phyloP scores from a whole-genome alignment of 2,888 invertebrate species.

The Litoditis marina region DNA sequence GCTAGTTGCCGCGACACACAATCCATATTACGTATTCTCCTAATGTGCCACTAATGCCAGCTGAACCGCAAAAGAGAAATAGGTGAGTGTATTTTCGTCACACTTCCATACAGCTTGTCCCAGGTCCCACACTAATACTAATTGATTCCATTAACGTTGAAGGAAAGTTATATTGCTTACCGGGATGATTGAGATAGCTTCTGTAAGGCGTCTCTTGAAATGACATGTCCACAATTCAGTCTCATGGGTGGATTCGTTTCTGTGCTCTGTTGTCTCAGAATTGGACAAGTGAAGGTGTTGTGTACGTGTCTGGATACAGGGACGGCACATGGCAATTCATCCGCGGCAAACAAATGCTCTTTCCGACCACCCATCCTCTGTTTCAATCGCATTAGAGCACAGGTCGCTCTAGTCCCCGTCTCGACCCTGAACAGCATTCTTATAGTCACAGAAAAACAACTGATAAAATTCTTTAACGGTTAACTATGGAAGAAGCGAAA shows the following conservation, averaged over 20 bases:
- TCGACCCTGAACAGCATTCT: slow-evolving; percentile 72
- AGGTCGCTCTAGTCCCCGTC: slow-evolving; percentile 88
- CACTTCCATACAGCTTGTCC: too few species aligned
- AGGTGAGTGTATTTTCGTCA: too few species aligned
- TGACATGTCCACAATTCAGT: slow-evolving; percentile 93
- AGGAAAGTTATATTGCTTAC: too few species aligned
- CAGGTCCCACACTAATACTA: too few species aligned
- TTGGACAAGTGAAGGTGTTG: slow-evolving; percentile 97
- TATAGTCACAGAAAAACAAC: too few species aligned
- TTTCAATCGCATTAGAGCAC: slow-evolving; percentile 82
- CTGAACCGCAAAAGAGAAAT: too few species aligned
- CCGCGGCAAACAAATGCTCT: slow-evolving; percentile 85
- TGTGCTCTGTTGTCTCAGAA: slow-evolving; percentile 89
- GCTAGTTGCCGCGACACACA: slow-evolving; percentile 32
- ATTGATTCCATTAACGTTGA: too few species aligned
- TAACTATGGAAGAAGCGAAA: too few species aligned
- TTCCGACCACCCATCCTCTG: slow-evolving; percentile 15
- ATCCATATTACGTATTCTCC: too few species aligned
- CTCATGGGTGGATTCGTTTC: slow-evolving; percentile 96
- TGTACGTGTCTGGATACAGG: slow-evolving; percentile 81
- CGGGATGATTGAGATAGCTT: slow-evolving; percentile 1
- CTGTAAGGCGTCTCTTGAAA: slow-evolving; percentile 94
- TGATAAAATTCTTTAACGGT: too few species aligned
- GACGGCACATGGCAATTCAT: slow-evolving; percentile 80
- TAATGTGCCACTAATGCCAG: too few species aligned